A percentile compares a stretch with the other conserved stretches of the same genome.
These are phyloP conservation scores for Anagrus nilaparvatae DNA, from an alignment of 1,140 invertebrate genomes.

Conservation along the genomic window DNA sequence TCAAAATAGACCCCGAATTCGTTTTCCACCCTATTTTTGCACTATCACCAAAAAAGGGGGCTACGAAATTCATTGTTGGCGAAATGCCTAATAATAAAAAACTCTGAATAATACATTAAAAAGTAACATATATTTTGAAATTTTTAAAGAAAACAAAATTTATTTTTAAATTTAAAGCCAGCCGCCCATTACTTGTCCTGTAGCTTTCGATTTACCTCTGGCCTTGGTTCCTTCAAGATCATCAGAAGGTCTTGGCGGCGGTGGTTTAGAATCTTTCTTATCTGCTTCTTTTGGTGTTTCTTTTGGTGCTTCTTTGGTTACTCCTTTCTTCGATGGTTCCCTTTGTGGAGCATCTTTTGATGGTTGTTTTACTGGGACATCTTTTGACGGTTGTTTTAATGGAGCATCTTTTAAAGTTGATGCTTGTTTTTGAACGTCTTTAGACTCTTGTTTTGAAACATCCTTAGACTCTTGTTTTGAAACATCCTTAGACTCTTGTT, in stretches of 20 bases:
- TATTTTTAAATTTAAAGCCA: too few relatives aligned
- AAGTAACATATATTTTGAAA: not conserved
- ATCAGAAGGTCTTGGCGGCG: slow-evolving; percentile 10
- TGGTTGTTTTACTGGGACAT: slow-evolving; percentile 7
- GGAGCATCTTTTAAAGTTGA: too few relatives aligned
- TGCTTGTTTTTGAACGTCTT: too few relatives aligned
- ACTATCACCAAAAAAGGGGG: too few relatives aligned
- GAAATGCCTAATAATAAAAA: not conserved
- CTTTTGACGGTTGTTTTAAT: slow-evolving; percentile 5
- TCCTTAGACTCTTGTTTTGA: too few relatives aligned
- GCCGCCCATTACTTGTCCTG: slow-evolving; percentile 53
- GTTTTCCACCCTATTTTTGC: too few relatives aligned
- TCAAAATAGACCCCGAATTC: too few relatives aligned
- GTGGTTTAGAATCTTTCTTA: slow-evolving; percentile 6
- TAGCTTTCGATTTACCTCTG: slow-evolving; percentile 55
- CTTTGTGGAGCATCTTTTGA: slow-evolving; percentile 13
- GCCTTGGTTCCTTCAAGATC: slow-evolving; percentile 37
- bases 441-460: too few relatives aligned
- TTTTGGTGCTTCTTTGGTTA: slow-evolving; percentile 12
- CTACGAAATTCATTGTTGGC: too few relatives aligned
- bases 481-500: too few relatives aligned
- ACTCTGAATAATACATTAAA: not conserved
- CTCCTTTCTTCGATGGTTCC: slow-evolving; percentile 6
- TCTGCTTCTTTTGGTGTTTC: slow-evolving; percentile 12
- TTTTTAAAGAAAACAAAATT: not conserved